phyloP scores from a whole-genome alignment of 2,888 invertebrate genomes.

The Clepsis dumicolana region DNA sequence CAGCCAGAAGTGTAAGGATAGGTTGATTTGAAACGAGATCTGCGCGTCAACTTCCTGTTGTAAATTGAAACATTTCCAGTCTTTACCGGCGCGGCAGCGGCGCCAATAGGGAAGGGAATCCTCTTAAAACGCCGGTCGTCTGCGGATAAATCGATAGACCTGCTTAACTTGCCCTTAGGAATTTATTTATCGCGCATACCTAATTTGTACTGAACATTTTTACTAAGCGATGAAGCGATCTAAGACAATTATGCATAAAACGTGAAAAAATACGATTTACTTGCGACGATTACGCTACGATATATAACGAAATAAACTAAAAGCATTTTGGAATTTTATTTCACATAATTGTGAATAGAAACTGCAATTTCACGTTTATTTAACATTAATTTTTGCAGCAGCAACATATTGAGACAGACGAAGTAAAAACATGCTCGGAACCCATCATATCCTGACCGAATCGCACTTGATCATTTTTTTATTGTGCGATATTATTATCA shows the following conservation, averaged over 20 bases:
- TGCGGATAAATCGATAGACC: constrained; percentile 57
- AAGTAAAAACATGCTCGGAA: constrained; percentile 18
- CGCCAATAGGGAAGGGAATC: constrained; percentile 63
- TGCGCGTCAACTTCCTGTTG: constrained; percentile 44
- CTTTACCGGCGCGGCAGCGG: constrained; percentile 49
- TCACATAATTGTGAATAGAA: not conserved
- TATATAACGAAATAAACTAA: not conserved
- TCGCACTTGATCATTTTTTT: constrained; percentile 34
- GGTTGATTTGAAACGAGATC: constrained; percentile 43
- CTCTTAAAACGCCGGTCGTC: constrained; percentile 57
- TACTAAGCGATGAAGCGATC: not conserved
- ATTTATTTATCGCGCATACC: constrained; percentile 51
- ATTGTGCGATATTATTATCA: constrained; percentile 41
- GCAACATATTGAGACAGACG: constrained; percentile 19
- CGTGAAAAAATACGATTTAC: not conserved
- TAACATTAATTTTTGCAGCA: constrained; percentile 6
- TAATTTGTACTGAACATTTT: constrained; percentile 25
- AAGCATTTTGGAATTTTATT: not conserved
- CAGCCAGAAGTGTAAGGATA: constrained; percentile 56
- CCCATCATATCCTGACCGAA: constrained; percentile 21
- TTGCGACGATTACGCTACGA: not conserved
- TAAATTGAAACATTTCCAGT: constrained; percentile 58
- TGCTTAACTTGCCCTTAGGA: constrained; percentile 42
- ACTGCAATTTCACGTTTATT: not conserved
- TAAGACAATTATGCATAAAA: not conserved